Conservation (phyloP, 2,113 vertebrate species). For the Muntiacus muntjak region DNA sequence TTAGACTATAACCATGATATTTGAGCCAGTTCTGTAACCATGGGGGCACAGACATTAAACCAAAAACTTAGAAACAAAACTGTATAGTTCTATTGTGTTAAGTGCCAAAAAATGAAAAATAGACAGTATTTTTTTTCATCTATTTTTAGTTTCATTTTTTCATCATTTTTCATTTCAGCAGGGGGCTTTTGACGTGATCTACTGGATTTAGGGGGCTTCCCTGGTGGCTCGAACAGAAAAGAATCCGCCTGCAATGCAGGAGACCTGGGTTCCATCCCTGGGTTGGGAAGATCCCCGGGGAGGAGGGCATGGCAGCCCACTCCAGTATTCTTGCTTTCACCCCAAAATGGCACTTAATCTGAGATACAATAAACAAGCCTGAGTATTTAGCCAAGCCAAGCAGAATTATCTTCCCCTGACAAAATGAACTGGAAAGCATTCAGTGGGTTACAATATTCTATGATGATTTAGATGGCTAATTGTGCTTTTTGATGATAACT, state of each 20-base stretch:
- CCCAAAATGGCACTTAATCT: background rate
- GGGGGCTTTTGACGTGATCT: background rate
- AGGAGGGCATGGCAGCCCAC: background rate
- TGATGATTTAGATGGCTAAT: background rate
- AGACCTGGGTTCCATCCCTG: background rate
- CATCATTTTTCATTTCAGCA: background rate
- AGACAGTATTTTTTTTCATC: background rate
- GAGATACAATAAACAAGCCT: background rate
- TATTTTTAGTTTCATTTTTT: background rate
- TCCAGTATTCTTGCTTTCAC: background rate
- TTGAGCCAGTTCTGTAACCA: background rate
- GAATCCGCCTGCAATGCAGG: background rate
- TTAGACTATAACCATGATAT: background rate
- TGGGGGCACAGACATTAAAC: background rate
- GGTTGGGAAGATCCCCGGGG: background rate
- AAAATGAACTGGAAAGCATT: background rate
- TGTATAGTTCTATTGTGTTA: background rate
- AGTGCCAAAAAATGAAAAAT: background rate
- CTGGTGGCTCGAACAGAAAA: background rate
- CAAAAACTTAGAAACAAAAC: background rate
- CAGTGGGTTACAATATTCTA: background rate
- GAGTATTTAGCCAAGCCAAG: background rate
- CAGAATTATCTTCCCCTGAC: no score
- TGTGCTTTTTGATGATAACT: background rate
- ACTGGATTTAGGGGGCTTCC: background rate